Conservation (phyloP, 2,888 invertebrate species). For the Sarcophaga variegata region DNA sequence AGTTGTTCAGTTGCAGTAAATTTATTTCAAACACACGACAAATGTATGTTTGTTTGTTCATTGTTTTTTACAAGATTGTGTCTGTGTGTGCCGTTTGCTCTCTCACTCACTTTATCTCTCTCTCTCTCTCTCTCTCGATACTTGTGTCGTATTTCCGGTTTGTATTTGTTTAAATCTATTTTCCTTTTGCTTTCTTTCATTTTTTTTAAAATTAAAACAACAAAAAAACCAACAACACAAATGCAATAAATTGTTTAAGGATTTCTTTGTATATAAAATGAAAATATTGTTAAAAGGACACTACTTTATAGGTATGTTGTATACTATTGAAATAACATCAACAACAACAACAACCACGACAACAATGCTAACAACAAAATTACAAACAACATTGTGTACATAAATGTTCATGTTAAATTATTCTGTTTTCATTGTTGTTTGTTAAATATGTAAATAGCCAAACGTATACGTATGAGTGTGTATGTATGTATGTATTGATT, state of each 20-base stretch:
- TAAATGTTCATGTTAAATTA: slow-evolving; percentile 59
- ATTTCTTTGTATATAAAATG: background rate
- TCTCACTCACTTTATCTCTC: slow-evolving; percentile 35
- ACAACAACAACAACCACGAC: background rate
- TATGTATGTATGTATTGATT: background rate
- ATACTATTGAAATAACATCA: background rate
- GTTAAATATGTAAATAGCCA: slow-evolving; percentile 54
- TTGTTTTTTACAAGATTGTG: background rate
- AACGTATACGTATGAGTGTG: background rate
- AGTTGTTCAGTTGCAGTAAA: background rate
- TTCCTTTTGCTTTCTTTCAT: slow-evolving; percentile 12
- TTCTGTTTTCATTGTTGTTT: slow-evolving; percentile 65
- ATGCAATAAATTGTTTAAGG: background rate
- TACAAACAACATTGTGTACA: slow-evolving; percentile 49
- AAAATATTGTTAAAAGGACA: slow-evolving; percentile 6
- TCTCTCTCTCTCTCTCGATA: slow-evolving; percentile 47
- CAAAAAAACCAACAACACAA: slow-evolving; percentile 7
- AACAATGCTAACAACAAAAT: slow-evolving; percentile 20
- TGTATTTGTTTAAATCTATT: slow-evolving; percentile 59
- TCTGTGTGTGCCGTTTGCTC: background rate
- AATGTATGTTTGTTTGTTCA: background rate
- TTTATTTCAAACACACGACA: background rate
- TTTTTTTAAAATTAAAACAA: background rate
- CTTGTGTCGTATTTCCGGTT: slow-evolving; percentile 58
- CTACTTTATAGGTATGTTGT: background rate